Percentiles rank a stretch among this genome's conserved stretches.
Evolutionary conservation across 2,797 vertebrate species (phyloP).

Genomic region (Aldrovandia affinis): DNA sequence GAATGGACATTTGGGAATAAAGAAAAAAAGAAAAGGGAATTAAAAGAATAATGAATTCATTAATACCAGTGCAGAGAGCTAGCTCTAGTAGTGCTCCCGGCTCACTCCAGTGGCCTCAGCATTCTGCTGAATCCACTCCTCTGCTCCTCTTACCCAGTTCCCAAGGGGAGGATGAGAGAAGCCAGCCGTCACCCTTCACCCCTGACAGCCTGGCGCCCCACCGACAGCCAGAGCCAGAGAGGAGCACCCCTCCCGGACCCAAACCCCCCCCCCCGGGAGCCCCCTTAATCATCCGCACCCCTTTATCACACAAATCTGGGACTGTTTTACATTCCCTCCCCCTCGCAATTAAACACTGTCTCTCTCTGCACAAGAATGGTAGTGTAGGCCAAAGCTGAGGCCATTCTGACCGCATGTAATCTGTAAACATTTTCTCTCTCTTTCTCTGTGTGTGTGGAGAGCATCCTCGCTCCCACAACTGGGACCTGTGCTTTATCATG

Average conservation of each 20-base stretch:
- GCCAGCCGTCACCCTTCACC: too few relatives aligned
- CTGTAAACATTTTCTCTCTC: slow-evolving; percentile 78
- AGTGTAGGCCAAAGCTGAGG: slow-evolving; percentile 78
- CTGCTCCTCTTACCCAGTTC: not conserved
- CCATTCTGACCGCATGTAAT: slow-evolving; percentile 77
- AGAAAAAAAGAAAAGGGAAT: too few relatives aligned
- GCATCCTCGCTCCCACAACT: slow-evolving; percentile 84
- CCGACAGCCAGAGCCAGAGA: slow-evolving; percentile 3
- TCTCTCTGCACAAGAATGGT: slow-evolving; percentile 79
- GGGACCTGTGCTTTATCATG: slow-evolving; percentile 84
- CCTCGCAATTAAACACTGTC: slow-evolving; percentile 78
- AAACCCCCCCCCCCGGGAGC: not conserved
- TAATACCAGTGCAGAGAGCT: too few relatives aligned
- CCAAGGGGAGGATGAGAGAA: not conserved
- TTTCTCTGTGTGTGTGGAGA: slow-evolving; percentile 62
- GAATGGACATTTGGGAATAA: too few relatives aligned
- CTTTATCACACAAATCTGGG: slow-evolving; percentile 62
- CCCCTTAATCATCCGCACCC: slow-evolving; percentile 33
- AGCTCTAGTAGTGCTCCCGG: not conserved
- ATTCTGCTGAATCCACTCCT: not conserved
- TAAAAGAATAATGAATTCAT: too few relatives aligned
- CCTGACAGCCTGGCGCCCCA: slow-evolving; percentile 1
- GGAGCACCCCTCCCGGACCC: not conserved
- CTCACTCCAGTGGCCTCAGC: slow-evolving; percentile 33
- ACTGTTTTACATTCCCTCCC: slow-evolving; percentile 67